phyloP scores from a whole-genome alignment of 2,797 vertebrate species.

The Microtus californicus region DNA sequence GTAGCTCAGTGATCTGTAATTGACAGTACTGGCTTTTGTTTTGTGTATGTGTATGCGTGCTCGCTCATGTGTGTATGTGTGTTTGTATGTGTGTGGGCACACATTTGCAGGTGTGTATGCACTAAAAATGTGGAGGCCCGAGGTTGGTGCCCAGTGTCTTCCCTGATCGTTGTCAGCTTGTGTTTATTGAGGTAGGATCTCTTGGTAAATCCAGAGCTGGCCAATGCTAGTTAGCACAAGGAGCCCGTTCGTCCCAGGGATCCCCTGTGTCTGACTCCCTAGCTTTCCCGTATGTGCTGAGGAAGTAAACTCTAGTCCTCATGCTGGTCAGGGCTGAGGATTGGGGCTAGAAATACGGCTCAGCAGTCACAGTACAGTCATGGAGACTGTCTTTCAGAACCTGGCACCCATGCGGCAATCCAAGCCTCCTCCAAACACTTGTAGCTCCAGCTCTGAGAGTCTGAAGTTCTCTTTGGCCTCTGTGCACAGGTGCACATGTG shows the following conservation, averaged over 20 bases:
- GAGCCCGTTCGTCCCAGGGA: neutral
- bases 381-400: neutral
- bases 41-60: neutral
- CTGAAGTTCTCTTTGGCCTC: too few relatives aligned
- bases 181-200: neutral
- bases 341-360: neutral
- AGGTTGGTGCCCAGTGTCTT: neutral
- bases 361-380: neutral
- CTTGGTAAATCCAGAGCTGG: neutral
- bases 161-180: too few relatives aligned
- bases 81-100: neutral
- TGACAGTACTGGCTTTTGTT: neutral
- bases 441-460: neutral
- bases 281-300: neutral
- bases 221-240: neutral
- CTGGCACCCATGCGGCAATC: neutral
- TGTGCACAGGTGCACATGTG: neutral
- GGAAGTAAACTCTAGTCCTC: neutral
- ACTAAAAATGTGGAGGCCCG: neutral
- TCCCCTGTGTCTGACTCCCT: neutral
- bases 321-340: neutral
- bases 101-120: neutral
- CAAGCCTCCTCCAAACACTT: neutral
- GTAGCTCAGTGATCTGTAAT: constrained; percentile 39
- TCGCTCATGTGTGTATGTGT: neutral